Percentiles rank a stretch among this genome's conserved stretches.
phyloP scores from a whole-genome alignment of 1,140 invertebrate species.

The Agraylea sexmaculata region DNA sequence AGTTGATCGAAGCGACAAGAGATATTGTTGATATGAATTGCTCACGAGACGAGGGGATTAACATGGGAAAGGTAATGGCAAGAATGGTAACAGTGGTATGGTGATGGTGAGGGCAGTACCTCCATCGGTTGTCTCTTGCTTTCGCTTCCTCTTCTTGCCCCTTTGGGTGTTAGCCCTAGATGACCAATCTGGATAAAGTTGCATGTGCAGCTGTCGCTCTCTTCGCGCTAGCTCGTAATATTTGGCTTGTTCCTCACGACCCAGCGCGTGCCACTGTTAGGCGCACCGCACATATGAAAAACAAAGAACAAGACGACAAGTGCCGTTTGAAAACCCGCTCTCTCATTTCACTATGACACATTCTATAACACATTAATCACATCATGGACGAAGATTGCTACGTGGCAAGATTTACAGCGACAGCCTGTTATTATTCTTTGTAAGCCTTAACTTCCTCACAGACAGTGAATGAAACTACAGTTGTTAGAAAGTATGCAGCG shows the following conservation, averaged over 20 bases:
- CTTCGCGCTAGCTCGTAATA: conserved; percentile 98
- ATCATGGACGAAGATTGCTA: too few relatives aligned
- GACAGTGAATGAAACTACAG: too few relatives aligned
- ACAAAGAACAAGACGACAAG: conserved; percentile 25
- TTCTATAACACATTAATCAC: too few relatives aligned
- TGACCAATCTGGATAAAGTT: conserved; percentile 98
- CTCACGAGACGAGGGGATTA: background rate
- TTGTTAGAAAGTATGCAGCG: too few relatives aligned
- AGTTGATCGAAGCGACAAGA: background rate
- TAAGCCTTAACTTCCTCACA: too few relatives aligned
- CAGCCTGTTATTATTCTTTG: too few relatives aligned
- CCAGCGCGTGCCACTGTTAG: conserved; percentile 93
- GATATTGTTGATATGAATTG: background rate
- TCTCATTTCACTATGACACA: too few relatives aligned
- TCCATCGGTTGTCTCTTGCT: conserved; percentile 95
- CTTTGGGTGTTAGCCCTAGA: conserved; percentile 94
- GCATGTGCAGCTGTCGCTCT: conserved; percentile 96
- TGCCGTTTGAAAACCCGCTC: background rate
- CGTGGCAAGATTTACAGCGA: too few relatives aligned
- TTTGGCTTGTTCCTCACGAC: conserved; percentile 96
- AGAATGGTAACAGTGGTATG: background rate
- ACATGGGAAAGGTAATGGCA: background rate
- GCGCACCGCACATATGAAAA: conserved; percentile 39
- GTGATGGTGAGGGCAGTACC: conserved; percentile 47
- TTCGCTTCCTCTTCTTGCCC: conserved; percentile 98